Evolutionary conservation across 2,113 vertebrate species (phyloP).

Genomic region (Tyto alba): DNA sequence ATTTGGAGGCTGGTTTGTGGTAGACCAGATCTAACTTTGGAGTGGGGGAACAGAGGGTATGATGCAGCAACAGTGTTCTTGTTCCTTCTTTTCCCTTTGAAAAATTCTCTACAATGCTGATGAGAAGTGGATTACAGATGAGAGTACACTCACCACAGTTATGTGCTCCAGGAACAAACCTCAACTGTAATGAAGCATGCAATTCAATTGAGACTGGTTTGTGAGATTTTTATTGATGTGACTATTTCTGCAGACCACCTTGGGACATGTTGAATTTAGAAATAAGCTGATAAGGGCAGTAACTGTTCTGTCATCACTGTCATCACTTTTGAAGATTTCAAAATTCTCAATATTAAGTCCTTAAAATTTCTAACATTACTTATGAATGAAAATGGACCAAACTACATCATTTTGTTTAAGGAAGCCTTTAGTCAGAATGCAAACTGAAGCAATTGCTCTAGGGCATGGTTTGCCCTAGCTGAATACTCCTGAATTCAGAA

Average conservation of each 20-base stretch:
- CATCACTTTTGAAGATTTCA: background rate
- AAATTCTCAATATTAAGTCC: background rate
- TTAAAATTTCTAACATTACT: background rate
- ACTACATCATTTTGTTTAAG: accelerated
- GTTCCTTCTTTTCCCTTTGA: background rate
- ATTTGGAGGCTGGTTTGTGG: background rate
- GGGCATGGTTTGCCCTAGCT: background rate
- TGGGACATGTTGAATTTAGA: background rate
- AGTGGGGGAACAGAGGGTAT: background rate
- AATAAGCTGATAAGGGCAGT: background rate
- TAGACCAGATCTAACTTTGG: too few relatives aligned
- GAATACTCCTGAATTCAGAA: background rate
- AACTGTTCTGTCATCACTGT: background rate
- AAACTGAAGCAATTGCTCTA: background rate
- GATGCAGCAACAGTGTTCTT: too few relatives aligned
- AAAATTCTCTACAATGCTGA: conserved; percentile 81
- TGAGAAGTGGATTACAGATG: conserved; percentile 83
- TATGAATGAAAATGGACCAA: background rate
- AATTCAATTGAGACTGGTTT: background rate
- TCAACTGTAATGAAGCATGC: conserved; percentile 77
- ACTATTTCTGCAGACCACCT: background rate
- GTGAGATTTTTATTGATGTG: background rate
- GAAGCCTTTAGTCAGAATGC: background rate
- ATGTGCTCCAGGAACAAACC: conserved; percentile 79
- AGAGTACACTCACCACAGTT: conserved; percentile 80